Evolutionary conservation across 2,888 invertebrate genomes (phyloP), one percentile per base, ranked within the genome.

Genomic region (Polylopha cassiicola): DNA sequence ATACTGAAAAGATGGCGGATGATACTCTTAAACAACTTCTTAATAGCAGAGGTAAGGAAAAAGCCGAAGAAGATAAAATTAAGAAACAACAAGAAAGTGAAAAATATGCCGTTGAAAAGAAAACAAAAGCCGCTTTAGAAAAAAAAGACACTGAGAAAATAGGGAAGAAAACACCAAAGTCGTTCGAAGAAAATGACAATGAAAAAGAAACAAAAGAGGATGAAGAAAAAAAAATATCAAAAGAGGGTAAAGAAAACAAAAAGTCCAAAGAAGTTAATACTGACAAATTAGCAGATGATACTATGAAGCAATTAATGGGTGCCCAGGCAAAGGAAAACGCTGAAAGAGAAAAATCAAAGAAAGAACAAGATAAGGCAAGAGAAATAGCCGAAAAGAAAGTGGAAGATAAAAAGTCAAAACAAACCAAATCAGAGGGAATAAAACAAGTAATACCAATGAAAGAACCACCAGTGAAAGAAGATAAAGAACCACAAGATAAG

Each of bases 81-180:
- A 18, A 24, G 23, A 30, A 38, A 17, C 28, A 30, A 10, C 18
- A 37, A 27, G 22, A 38, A 21, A 27, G 41, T 27, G 34, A 44
- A 48, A 37, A 24, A 32, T 46, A 39, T 28, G 27, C 21, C 20
- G 44, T 58, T 44, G 47, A 53, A 43, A 37, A 46, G 22, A 20
- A 14, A 26, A 15, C 14, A 38, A 32, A 39, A 29, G 20, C 29
- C 34, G 15, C 44, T 29, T 10, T 14, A 37, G 45, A 47, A 20
- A 33, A 21, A 34, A 37, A 44, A 39, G 26, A 46, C 34, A 22
- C 37, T 16, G 22, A 42, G 6, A 22, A 28, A 20, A 41, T 39
- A 28, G 28, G 26, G 28, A 3, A 26, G 8, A 26, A 14, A 13
- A 42, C 44, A 34, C 31, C 14, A 37, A 34, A 30, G 34, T 23